Evolutionary conservation across 1,140 invertebrate genomes (phyloP), one percentile per base, ranked within the genome.

Genomic region (Copidosoma floridanum): DNA sequence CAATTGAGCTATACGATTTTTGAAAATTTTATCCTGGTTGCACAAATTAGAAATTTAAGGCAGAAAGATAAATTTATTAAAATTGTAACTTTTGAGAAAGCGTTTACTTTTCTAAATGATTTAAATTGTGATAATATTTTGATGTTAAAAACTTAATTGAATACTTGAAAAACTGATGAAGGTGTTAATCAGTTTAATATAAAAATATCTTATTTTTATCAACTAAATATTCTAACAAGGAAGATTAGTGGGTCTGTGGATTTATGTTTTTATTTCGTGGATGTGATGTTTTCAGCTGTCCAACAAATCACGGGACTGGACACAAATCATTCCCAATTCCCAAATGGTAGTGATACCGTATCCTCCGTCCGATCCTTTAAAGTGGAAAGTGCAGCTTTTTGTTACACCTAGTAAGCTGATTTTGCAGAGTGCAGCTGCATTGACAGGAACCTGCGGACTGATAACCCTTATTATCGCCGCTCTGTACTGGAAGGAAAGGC

Each of bases 311-410:
- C 85, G 85, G 64, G 86, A 86, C 47, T 98, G 93, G 89, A 89
- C 89, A 1, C 94, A 97, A 76, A 91, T 99, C 32, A 98, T 99
- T 72, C 97, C 93, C 29, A 99, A 98, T 76, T 98, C 96, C 1
- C 96, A 99, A 79, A 91, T 99, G 75, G 90, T 98, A 18, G 88
- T 99, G 1, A 93, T 98, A 61, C 97, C 97, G 4, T 87, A 88
- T 73, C 94, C 95, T 7, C 82, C 87, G 3, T 79, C 85, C 61
- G 82, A 92, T 44, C 89, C 93, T 6, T 84, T 81, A 7, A 85
- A 86, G 70, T 99, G 97, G 97, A 89, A 88, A 65, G 93, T 88
- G 20, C 93, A 96, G 73, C 78, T 99, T 5, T 99, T 97, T 82
- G 90, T 99, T 0, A 98, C 96, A 0, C 96, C 97, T 1, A 97